Evolutionary conservation across 1,140 invertebrate genomes (phyloP).

Genomic region (Uloborus diversus): DNA sequence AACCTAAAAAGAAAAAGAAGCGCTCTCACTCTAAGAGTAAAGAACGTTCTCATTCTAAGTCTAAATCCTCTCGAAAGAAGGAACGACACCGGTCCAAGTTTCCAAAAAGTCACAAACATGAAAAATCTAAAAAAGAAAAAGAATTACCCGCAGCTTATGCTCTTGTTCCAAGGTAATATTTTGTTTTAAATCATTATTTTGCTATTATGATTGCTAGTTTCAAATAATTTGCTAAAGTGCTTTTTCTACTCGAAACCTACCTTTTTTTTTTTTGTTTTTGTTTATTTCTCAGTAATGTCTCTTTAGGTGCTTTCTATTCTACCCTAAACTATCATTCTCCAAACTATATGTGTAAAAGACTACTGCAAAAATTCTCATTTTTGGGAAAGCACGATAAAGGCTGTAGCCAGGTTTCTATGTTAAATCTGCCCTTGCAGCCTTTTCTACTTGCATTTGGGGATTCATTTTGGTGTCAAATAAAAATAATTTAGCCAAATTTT

Average conservation of each 20-base stretch:
- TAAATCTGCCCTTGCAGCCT: no score
- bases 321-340: no score
- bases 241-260: background rate
- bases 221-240: background rate
- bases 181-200: background rate
- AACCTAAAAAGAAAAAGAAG: background rate
- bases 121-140: conserved; percentile 23
- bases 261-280: background rate
- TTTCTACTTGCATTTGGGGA: no score
- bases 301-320: no score
- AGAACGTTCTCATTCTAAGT: conserved; percentile 4
- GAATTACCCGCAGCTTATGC: conserved; percentile 37
- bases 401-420: no score
- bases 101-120: background rate
- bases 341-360: no score
- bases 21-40: conserved; percentile 13
- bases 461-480: no score
- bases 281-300: background rate
- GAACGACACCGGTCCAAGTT: conserved; percentile 1
- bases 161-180: background rate
- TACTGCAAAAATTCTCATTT: no score
- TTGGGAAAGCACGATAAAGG: no score
- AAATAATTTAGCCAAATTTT: no score
- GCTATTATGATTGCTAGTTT: background rate
- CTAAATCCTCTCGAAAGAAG: background rate